phyloP scores from a whole-genome alignment of 2,888 invertebrate genomes.

The Pyrgus malvae region DNA sequence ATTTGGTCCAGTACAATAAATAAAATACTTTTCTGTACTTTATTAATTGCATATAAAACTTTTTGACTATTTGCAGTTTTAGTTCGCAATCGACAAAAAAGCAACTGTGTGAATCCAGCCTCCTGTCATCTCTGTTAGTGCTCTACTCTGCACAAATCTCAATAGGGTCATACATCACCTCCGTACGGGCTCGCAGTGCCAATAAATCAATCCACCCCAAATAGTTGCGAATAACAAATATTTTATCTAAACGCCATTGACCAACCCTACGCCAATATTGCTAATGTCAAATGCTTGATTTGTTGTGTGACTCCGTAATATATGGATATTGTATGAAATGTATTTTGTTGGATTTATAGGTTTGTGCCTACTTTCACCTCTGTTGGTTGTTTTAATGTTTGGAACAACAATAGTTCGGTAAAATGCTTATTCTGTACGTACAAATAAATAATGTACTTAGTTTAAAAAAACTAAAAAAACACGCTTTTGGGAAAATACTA shows the following conservation, averaged over 20 bases:
- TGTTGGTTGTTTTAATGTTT: background rate
- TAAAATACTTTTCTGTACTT: too few relatives aligned
- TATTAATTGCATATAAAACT: too few relatives aligned
- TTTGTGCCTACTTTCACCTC: background rate
- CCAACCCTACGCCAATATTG: slow-evolving; percentile 37
- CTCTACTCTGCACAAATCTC: slow-evolving; percentile 60
- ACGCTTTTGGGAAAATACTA: too few relatives aligned
- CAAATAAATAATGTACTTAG: too few relatives aligned
- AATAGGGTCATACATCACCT: slow-evolving; percentile 66
- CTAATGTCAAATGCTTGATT: slow-evolving; percentile 29
- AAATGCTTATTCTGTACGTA: background rate
- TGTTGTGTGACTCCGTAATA: slow-evolving; percentile 19
- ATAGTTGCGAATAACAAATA: slow-evolving; percentile 63
- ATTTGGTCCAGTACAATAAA: too few relatives aligned
- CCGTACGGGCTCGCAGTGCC: slow-evolving; percentile 45
- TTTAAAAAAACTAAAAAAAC: background rate
- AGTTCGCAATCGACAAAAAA: too few relatives aligned
- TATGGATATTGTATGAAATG: slow-evolving; percentile 10
- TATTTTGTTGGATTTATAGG: slow-evolving; percentile 13
- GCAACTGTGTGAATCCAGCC: too few relatives aligned
- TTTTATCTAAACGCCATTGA: slow-evolving; percentile 61
- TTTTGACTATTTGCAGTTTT: too few relatives aligned
- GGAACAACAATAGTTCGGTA: background rate
- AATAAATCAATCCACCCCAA: slow-evolving; percentile 69
- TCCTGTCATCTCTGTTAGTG: background rate